A percentile compares a stretch with the other conserved stretches of the same genome.
phyloP scores from a whole-genome alignment of 2,113 vertebrate genomes.

The mouse (Mus musculus) region DNA sequence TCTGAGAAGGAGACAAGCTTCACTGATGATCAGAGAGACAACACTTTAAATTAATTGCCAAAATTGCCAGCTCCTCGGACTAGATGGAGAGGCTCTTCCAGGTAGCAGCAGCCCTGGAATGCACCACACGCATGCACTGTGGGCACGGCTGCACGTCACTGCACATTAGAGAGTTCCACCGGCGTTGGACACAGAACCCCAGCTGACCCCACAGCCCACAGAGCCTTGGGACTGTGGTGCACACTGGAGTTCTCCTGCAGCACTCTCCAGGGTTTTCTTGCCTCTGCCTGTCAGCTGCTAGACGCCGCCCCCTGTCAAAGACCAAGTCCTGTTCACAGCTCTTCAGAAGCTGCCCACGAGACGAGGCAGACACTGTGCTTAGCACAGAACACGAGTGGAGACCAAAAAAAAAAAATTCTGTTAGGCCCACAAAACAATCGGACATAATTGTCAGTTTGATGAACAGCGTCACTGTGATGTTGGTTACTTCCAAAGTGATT shows the following conservation, averaged over 20 bases:
- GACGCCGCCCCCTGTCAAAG: not conserved
- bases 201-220: not conserved
- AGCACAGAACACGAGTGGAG: not conserved
- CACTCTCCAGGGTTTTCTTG: not conserved
- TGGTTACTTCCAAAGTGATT: slow-evolving; percentile 3
- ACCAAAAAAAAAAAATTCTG: slow-evolving; percentile 18
- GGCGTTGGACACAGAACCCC: not conserved
- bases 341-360: not conserved
- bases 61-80: not conserved
- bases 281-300: not conserved
- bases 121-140: not conserved
- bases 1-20: not conserved
- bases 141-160: not conserved
- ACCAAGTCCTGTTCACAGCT: not conserved
- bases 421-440: not conserved
- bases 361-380: not conserved
- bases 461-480: not conserved
- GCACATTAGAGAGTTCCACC: not conserved
- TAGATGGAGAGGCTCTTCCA: not conserved
- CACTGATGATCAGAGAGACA: not conserved
- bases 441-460: not conserved
- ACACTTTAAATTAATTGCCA: slow-evolving; percentile 5
- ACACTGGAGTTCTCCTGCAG: not conserved
- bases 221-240: not conserved
- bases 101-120: not conserved